Evolutionary conservation across 2,888 invertebrate species (phyloP), one percentile per base, ranked within the genome.

Genomic region (Dolichopus griseipennis): DNA sequence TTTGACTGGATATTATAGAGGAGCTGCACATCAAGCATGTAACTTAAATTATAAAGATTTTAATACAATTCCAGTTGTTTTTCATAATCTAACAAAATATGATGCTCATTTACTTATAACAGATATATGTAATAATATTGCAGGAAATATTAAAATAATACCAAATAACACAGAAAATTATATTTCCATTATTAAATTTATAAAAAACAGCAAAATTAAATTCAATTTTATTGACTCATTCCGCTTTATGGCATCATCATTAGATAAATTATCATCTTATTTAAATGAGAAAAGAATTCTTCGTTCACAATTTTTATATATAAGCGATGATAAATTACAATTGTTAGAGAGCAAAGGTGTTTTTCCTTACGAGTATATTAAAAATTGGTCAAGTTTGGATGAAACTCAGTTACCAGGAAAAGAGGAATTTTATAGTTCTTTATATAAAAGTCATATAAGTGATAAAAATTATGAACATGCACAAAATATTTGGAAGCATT

Each of bases 291-390:
- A 52, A 4, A 1, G 2, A 18, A 18, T 52, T 4, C 3, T 18
- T 4, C 4, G 3, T 4, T 12, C 52, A n/a, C 2, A 52, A 52
- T 18, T 12, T 52, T 52, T 12, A 12, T 12, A 75, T 52, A 74
- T 37, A 37, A 27, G 3, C 2, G 2, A 2, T 27, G 5, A 27
- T 27, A 2, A 27, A 27, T 4, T 27, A 4, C 2, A 70, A 2
- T 68, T 74, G 20, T 64, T 76, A 8, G 73, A 61, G 1, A 69
- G 74, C 34, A 76, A 76, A 70, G 76, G 75, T 1, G 72, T 77
- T n/a, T 76, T 77, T 70, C 76, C 76, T 1, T 78, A 78, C 70
- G 73, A 77, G n/a, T 77, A 76, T 67, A 63, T 76, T 15, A 71
- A 72, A 66, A 34, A 2, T 67, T 64, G 37, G 67, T 69, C 0